phyloP scores from a whole-genome alignment of 2,797 vertebrate species.

The Anolis apletophallus region DNA sequence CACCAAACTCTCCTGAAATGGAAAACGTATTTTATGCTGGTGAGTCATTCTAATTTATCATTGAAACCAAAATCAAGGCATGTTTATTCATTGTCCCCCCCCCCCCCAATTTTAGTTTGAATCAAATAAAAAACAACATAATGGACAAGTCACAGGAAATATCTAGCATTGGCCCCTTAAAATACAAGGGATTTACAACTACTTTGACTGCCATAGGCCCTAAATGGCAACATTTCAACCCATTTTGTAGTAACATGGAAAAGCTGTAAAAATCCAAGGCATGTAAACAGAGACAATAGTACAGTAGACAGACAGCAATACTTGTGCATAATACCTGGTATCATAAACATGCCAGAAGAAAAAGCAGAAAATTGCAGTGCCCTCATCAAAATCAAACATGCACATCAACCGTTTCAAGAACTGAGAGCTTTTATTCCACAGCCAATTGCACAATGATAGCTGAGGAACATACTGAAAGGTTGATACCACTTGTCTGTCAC shows the following conservation, averaged over 20 bases:
- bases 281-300: slow-evolving; percentile 30
- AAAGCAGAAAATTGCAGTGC: slow-evolving; percentile 51
- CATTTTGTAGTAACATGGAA: slow-evolving; percentile 37
- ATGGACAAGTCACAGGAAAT: not conserved
- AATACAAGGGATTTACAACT: not conserved
- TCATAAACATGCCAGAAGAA: slow-evolving; percentile 38
- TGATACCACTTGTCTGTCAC: slow-evolving; percentile 42
- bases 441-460: slow-evolving; percentile 13
- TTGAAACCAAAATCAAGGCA: slow-evolving; percentile 44
- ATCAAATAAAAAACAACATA: slow-evolving; percentile 51
- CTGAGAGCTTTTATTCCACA: slow-evolving; percentile 32
- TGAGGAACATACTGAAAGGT: slow-evolving; percentile 31
- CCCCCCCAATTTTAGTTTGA: slow-evolving; percentile 52
- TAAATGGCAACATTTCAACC: slow-evolving; percentile 30
- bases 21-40: slow-evolving; percentile 41
- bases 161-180: not conserved
- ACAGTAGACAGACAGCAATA: slow-evolving; percentile 31
- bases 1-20: slow-evolving; percentile 94
- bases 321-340: slow-evolving; percentile 57
- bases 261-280: slow-evolving; percentile 46
- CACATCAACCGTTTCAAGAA: slow-evolving; percentile 41
- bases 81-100: slow-evolving; percentile 50
- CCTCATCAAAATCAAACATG: slow-evolving; percentile 56
- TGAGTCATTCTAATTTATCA: slow-evolving; percentile 55
- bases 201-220: slow-evolving; percentile 24